Evolutionary conservation across 2,113 vertebrate genomes (phyloP), one percentile per base, ranked within the genome.

Genomic region (Stomatorhinus ivindoensis): DNA sequence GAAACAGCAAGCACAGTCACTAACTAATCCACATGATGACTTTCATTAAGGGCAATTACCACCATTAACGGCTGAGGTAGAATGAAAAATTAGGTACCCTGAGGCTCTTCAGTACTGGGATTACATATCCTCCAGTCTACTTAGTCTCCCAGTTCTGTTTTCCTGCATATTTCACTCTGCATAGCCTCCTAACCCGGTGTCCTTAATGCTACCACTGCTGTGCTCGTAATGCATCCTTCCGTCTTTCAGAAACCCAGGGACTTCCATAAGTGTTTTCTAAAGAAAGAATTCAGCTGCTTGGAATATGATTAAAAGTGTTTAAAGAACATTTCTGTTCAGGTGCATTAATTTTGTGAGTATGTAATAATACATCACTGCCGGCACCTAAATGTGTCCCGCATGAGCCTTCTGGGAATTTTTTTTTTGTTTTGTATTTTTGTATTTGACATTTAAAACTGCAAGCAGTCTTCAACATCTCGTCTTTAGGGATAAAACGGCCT

Each of bases 381-480:
- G 69, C 73, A 89, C 88, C 88, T 83, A 47, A 83, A 83, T 89
- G 48, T 89, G 48, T 89, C 73, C 48, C 53, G 31, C 27, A 83
- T 82, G 48, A 83, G 35, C 48, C 69, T 82, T 89, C 17, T 55
- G 73, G 88, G 88, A 35, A 83, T 13, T 50, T 88, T 39, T 35
- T 76, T 88, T 47, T 83, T 83, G 73, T 89, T 80, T 82, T 83
- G 31, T 31, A 53, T 53, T 50, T 53, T 89, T 83, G 47, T 48
- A 44, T 89, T 82, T 89, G 88, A 80, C 88, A 89, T 89, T 89
- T 50, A 83, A 89, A 82, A 89, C 73, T 53, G 88, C 87, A 69
- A 24, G 88, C 88, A 51, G 73, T 35, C 55, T 44, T 35, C 88
- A 83, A 58, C 88, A 44, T 51, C 47, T n/a, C 7, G 88, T 76